A percentile compares a stretch with the other conserved stretches of the same genome.
phyloP scores from a whole-genome alignment of 2,888 invertebrate genomes.

The Pegoplata infirma region DNA sequence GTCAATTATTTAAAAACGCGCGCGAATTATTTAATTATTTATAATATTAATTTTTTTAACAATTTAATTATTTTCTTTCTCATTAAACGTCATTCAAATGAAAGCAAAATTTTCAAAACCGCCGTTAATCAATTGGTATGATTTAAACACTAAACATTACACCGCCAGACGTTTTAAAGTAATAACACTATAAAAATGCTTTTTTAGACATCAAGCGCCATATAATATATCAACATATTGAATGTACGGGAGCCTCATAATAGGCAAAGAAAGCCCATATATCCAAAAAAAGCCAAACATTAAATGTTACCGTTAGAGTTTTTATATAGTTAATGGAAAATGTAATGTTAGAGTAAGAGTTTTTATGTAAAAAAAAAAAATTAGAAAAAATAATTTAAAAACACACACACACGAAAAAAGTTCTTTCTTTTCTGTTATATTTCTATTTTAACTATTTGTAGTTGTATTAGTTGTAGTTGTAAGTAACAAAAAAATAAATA shows the following conservation, averaged over 20 bases:
- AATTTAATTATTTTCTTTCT: too few species aligned
- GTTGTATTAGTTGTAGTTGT: slow-evolving; percentile 10
- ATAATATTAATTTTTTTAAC: too few species aligned
- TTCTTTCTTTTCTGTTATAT: slow-evolving; percentile 8
- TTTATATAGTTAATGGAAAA: slow-evolving; percentile 50
- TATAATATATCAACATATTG: background rate
- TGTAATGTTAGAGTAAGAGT: slow-evolving; percentile 60
- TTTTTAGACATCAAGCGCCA: background rate
- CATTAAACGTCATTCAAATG: slow-evolving; percentile 25
- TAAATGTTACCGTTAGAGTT: slow-evolving; percentile 61
- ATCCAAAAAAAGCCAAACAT: background rate
- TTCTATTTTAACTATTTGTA: too few species aligned
- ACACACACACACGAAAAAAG: slow-evolving; percentile 5
- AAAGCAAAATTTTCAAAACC: slow-evolving; percentile 21
- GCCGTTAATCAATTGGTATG: background rate
- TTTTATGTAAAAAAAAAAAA: slow-evolving; percentile 46
- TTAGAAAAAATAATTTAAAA: slow-evolving; percentile 7
- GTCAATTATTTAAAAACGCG: background rate
- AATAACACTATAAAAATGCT: background rate
- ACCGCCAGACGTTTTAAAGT: background rate
- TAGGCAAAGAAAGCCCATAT: background rate
- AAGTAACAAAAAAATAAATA: slow-evolving; percentile 60
- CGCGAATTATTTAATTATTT: slow-evolving; percentile 36
- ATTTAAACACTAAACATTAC: background rate
- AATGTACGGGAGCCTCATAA: background rate